These are phyloP conservation scores for Diabrotica virgifera DNA, from an alignment of 1,140 invertebrate genomes.

Conservation along the genomic window DNA sequence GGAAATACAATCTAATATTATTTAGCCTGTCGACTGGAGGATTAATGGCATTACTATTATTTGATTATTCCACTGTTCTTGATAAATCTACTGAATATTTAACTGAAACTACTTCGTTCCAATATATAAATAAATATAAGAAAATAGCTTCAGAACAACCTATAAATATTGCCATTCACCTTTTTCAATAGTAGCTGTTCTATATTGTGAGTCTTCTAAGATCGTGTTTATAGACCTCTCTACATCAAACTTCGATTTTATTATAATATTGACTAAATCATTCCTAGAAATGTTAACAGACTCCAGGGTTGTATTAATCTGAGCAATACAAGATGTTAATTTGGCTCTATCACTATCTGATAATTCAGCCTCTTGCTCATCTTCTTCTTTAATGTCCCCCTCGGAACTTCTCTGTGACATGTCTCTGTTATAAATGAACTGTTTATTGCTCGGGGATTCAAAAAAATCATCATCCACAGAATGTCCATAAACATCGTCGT, in stretches of 20 bases:
- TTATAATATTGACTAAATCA: constrained; percentile 33
- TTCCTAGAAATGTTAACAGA: constrained; percentile 28
- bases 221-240: constrained; percentile 57
- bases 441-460: constrained; percentile 82
- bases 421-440: constrained; percentile 82
- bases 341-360: constrained; percentile 67
- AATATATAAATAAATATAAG: no score
- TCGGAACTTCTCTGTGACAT: constrained; percentile 66
- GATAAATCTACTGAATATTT: no score
- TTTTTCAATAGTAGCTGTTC: not conserved
- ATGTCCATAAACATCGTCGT: constrained; percentile 89
- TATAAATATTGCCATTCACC: not conserved
- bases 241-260: constrained; percentile 32
- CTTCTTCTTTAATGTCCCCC: constrained; percentile 72
- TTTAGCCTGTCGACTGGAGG: no score
- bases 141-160: no score
- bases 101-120: no score
- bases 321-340: constrained; percentile 80
- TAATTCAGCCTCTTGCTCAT: constrained; percentile 57
- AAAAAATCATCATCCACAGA: constrained; percentile 88
- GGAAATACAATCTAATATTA: no score
- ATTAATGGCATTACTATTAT: no score
- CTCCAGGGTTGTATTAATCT: constrained; percentile 52
- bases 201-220: constrained; percentile 62
- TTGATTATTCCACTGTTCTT: no score